Conservation (phyloP, 2,888 invertebrate genomes). For the Hirudinaria manillensis region DNA sequence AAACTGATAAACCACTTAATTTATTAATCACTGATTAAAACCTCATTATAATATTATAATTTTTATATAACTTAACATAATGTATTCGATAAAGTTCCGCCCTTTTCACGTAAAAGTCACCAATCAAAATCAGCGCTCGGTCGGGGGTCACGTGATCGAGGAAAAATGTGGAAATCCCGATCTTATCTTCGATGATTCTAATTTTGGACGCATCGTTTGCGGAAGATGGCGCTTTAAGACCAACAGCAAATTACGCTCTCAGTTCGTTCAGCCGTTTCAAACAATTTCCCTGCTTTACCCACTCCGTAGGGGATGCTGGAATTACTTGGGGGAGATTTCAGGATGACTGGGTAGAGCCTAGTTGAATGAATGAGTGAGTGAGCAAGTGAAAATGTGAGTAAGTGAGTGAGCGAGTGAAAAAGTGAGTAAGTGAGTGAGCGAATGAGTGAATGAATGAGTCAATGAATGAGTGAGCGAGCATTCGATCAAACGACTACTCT, state of each 20-base stretch:
- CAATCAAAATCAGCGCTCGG: neutral
- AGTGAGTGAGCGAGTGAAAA: conserved; percentile 24
- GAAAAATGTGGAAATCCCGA: neutral
- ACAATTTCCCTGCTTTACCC: neutral
- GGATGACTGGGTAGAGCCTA: neutral
- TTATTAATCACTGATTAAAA: too few species aligned
- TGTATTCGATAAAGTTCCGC: neutral
- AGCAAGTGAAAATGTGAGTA: neutral
- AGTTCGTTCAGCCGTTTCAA: neutral
- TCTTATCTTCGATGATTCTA: conserved; percentile 2
- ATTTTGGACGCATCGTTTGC: conserved; percentile 8
- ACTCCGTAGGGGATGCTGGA: neutral
- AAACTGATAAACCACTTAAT: too few species aligned
- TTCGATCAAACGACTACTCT: neutral
- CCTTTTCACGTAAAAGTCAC: neutral
- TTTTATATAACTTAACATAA: too few species aligned
- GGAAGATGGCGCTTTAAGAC: conserved; percentile 11
- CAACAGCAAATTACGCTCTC: conserved; percentile 8
- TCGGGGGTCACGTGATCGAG: neutral
- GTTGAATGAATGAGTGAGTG: neutral
- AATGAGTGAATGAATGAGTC: conserved; percentile 30
- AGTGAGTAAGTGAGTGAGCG: conserved; percentile 28
- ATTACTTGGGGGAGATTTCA: neutral
- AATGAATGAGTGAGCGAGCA: conserved; percentile 1
- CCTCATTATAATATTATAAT: too few species aligned